Base-by-base conservation (phyloP, 64 coral and sea anemone species). In the Actinia tenebrosa region DNA sequence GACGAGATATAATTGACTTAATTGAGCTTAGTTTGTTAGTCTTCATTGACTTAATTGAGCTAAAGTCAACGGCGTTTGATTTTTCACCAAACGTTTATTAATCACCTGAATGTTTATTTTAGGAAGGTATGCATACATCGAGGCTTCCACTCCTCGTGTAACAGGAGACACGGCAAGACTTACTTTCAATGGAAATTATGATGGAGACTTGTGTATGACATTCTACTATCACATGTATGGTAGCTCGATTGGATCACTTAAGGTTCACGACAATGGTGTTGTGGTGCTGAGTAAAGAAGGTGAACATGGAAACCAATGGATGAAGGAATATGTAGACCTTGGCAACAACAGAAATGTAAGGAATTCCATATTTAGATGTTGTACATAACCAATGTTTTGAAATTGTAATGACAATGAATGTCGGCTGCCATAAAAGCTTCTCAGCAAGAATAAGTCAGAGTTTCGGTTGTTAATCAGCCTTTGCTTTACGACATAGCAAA, bases 121-220 rank as follows among this genome's bases (percentile, higher is more conserved):
- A 25, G 75, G 75, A 78, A 78, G 10, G 7, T 78, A 78, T 45
- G 75, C 75, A n/a, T 78, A 78, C 75, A 78, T 78, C 75, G 75
- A 78, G 44, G 30, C 75, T 3, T 78, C 75, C 25, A 78, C n/a
- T 17, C 75, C 75, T 43, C 75, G 75, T 78, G 75, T 78, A 45
- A 6, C 7, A 43, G 75, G 75, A 13, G 75, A 78, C 75, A 78
- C 26, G 8, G 75, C 75, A 15, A 78, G 16, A 78, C 75, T 78
- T 10, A 45, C 44, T 1, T 78, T 78, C 75, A 78, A 23, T 43
- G 75, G 75, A 78, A 43, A 8, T 78, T 78, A 78, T 45, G n/a
- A n/a, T n/a, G n/a, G n/a, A n/a, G n/a, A n/a, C n/a, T n/a, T n/a
- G n/a, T n/a, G n/a, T n/a, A n/a, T n/a, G n/a, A n/a, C n/a, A n/a